These are phyloP conservation scores for Leptothorax acervorum DNA, from an alignment of 2,888 invertebrate species.

Conservation along the genomic window DNA sequence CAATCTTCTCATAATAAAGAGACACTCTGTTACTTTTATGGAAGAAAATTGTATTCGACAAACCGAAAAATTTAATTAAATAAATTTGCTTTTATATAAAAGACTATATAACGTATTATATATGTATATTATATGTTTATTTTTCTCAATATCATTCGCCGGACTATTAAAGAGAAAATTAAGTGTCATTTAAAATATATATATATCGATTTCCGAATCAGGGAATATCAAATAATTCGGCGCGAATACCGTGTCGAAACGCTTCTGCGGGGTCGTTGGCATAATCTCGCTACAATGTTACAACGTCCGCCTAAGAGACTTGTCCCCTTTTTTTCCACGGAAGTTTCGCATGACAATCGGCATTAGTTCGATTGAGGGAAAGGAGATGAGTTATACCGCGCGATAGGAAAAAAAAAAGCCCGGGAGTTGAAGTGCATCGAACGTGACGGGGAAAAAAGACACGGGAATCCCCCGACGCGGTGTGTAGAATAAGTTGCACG, in stretches of 20 bases:
- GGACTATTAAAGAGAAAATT: background rate
- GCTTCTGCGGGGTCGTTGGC: slow-evolving; percentile 9
- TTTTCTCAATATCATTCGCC: background rate
- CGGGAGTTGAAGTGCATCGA: slow-evolving; percentile 33
- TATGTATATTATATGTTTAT: background rate
- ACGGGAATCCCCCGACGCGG: background rate
- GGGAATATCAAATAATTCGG: background rate
- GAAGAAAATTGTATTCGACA: background rate
- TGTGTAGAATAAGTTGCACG: background rate
- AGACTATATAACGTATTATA: background rate
- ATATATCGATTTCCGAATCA: background rate
- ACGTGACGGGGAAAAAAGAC: slow-evolving; percentile 29
- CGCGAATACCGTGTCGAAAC: background rate
- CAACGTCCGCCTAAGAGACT: slow-evolving; percentile 4
- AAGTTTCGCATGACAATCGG: slow-evolving; percentile 28
- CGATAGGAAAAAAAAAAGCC: slow-evolving; percentile 8
- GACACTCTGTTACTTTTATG: background rate
- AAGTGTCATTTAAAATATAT: background rate
- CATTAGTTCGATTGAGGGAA: slow-evolving; percentile 41
- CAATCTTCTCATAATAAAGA: background rate
- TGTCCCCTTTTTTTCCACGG: slow-evolving; percentile 7
- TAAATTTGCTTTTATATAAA: background rate
- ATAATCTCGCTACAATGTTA: slow-evolving; percentile 27
- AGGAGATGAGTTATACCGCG: background rate
- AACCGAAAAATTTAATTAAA: background rate